Evolutionary conservation across 1,140 invertebrate species (phyloP).

Genomic region (Atta colombica): DNA sequence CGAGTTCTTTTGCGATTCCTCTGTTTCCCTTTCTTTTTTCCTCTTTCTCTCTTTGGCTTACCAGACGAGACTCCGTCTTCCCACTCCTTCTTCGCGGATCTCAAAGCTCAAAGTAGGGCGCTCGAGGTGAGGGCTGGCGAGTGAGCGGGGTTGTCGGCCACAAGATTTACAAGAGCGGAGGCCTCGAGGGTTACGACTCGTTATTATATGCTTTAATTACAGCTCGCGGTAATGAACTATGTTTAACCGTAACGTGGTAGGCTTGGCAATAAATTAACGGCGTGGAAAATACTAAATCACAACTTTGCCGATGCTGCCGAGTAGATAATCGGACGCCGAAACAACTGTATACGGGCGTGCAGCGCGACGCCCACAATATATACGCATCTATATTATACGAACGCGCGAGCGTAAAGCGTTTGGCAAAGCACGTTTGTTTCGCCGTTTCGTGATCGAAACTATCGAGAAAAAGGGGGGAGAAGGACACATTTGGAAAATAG

Average conservation of each 20-base stretch:
- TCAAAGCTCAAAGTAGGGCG: slow-evolving; percentile 68
- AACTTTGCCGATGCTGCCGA: slow-evolving; percentile 85
- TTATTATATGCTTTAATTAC: slow-evolving; percentile 87
- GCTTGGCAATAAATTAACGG: slow-evolving; percentile 85
- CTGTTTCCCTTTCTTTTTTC: not conserved
- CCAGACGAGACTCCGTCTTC: slow-evolving; percentile 36
- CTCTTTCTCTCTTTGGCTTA: not conserved
- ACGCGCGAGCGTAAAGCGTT: not conserved
- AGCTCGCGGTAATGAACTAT: slow-evolving; percentile 85
- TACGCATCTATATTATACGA: slow-evolving; percentile 57
- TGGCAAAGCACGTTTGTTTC: slow-evolving; percentile 7
- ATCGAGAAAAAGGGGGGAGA: not conserved
- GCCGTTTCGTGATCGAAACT: slow-evolving; percentile 10
- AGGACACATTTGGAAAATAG: not conserved
- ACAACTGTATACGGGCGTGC: slow-evolving; percentile 78
- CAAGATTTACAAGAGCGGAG: slow-evolving; percentile 84
- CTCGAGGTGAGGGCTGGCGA: slow-evolving; percentile 58
- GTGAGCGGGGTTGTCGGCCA: slow-evolving; percentile 77
- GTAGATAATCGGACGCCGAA: slow-evolving; percentile 84
- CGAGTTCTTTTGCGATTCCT: slow-evolving; percentile 35
- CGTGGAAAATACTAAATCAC: slow-evolving; percentile 86
- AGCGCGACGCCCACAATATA: slow-evolving; percentile 40
- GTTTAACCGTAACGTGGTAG: slow-evolving; percentile 86
- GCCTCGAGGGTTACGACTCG: slow-evolving; percentile 84
- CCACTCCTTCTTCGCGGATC: slow-evolving; percentile 53